Evolutionary conservation across 23 tunicate genomes (phyloP).

Genomic region (Botrylloides violaceus): DNA sequence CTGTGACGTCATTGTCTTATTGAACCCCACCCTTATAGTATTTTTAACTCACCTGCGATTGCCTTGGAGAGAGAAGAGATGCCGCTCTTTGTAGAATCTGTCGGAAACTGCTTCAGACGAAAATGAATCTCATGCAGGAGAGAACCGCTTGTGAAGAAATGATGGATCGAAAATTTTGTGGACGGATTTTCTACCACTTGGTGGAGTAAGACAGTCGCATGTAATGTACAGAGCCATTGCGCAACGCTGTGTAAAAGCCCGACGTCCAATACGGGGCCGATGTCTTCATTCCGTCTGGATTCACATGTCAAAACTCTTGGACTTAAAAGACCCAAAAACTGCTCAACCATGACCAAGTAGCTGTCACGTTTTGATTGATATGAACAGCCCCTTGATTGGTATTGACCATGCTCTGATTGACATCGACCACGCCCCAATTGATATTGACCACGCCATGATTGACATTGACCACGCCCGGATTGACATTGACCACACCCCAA

Average conservation of each 20-base stretch:
- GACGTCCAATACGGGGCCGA: neutral
- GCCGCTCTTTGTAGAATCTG: no score
- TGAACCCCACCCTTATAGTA: no score
- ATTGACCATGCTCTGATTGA: no score
- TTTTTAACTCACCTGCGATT: no score
- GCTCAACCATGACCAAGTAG: neutral
- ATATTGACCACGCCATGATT: no score
- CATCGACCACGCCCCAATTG: neutral
- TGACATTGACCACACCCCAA: neutral
- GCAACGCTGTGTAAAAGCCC: conserved; percentile 5
- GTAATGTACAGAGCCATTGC: conserved; percentile 15
- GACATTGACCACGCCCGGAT: neutral
- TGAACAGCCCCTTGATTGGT: no score
- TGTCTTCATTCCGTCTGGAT: neutral
- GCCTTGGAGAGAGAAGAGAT: no score
- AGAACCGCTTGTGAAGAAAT: neutral
- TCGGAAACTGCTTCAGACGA: neutral
- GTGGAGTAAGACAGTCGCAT: conserved; percentile 37
- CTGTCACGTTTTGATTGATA: neutral
- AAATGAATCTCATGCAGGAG: neutral
- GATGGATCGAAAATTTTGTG: conserved; percentile 36
- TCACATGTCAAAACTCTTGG: neutral
- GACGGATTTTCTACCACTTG: conserved; percentile 55
- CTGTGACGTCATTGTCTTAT: no score
- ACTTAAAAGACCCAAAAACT: neutral